Evolutionary conservation across 2,888 invertebrate species (phyloP).

Genomic region (Spisula subtruncata): DNA sequence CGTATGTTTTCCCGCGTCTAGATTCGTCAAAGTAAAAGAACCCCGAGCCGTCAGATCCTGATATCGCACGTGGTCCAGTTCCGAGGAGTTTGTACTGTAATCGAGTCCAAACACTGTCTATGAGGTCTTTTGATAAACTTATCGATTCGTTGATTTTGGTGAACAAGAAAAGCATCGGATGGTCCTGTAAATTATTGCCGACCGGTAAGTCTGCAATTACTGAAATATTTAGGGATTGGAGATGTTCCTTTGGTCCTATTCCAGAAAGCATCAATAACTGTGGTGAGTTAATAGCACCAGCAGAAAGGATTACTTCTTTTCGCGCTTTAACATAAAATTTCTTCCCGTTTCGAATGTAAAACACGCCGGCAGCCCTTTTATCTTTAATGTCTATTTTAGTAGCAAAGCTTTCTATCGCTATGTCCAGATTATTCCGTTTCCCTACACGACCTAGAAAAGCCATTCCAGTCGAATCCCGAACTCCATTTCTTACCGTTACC

Average conservation of each 20-base stretch:
- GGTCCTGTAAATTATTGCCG: slow-evolving; percentile 37
- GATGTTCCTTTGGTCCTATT: slow-evolving; percentile 34
- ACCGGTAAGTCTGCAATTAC: slow-evolving; percentile 39
- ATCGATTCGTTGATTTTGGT: slow-evolving; percentile 31
- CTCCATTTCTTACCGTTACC: slow-evolving; percentile 33
- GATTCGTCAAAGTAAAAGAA: slow-evolving; percentile 39
- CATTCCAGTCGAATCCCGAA: slow-evolving; percentile 28
- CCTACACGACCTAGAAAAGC: slow-evolving; percentile 36
- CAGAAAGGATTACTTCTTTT: slow-evolving; percentile 41
- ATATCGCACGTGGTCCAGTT: slow-evolving; percentile 36
- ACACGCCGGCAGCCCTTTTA: slow-evolving; percentile 14
- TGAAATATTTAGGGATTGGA: slow-evolving; percentile 20
- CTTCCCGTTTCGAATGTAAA: slow-evolving; percentile 31
- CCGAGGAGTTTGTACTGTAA: slow-evolving; percentile 46
- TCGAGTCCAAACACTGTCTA: slow-evolving; percentile 34
- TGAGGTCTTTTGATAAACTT: slow-evolving; percentile 28
- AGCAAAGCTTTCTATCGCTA: slow-evolving; percentile 32
- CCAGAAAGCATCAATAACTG: slow-evolving; percentile 44
- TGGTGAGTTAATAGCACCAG: slow-evolving; percentile 41
- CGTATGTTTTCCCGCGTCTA: slow-evolving; percentile 22
- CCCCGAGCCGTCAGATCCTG: slow-evolving; percentile 40
- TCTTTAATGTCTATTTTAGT: slow-evolving; percentile 34
- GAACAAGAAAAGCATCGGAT: slow-evolving; percentile 34
- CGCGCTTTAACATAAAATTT: slow-evolving; percentile 25
- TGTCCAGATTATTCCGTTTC: slow-evolving; percentile 35